A percentile compares a stretch with the other conserved stretches of the same genome.
Evolutionary conservation across 1,140 invertebrate species (phyloP).

Genomic region (Diabrotica undecimpunctata): DNA sequence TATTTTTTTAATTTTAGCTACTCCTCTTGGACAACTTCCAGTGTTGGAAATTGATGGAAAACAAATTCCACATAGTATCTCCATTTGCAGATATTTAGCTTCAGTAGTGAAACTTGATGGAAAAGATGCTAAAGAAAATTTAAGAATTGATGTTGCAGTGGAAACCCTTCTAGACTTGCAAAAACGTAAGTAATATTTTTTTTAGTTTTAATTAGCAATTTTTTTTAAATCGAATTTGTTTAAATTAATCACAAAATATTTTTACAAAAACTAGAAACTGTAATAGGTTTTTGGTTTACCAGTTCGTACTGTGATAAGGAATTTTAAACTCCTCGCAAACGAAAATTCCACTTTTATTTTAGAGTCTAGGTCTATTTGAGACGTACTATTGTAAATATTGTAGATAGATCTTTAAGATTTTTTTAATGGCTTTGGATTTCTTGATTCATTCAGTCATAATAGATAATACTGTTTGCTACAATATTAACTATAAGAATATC

Average conservation of each 20-base stretch:
- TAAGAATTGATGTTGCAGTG: conserved; percentile 60
- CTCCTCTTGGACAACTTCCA: too few species aligned
- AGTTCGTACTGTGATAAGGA: background rate
- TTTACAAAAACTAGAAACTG: background rate
- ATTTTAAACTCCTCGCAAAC: background rate
- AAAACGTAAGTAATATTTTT: background rate
- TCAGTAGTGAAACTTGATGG: conserved; percentile 61
- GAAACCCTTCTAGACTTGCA: conserved; percentile 56
- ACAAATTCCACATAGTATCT: conserved; percentile 60
- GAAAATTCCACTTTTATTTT: background rate
- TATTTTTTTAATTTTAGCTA: conserved; percentile 57
- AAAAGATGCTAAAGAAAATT: conserved; percentile 59
- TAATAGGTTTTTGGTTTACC: background rate
- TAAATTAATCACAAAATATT: background rate
- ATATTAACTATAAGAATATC: too few species aligned
- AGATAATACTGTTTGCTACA: too few species aligned
- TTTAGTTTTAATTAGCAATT: background rate
- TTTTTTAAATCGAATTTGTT: background rate
- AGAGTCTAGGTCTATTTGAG: too few species aligned
- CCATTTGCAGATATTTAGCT: conserved; percentile 68
- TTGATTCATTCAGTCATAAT: too few species aligned
- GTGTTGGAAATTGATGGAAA: conserved; percentile 65
- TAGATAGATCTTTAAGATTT: conserved; percentile 7
- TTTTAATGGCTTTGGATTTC: too few species aligned
- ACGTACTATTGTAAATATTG: conserved; percentile 5